These are phyloP conservation scores for Prenolepis imparis DNA, from an alignment of 2,888 invertebrate species.

Conservation along the genomic window DNA sequence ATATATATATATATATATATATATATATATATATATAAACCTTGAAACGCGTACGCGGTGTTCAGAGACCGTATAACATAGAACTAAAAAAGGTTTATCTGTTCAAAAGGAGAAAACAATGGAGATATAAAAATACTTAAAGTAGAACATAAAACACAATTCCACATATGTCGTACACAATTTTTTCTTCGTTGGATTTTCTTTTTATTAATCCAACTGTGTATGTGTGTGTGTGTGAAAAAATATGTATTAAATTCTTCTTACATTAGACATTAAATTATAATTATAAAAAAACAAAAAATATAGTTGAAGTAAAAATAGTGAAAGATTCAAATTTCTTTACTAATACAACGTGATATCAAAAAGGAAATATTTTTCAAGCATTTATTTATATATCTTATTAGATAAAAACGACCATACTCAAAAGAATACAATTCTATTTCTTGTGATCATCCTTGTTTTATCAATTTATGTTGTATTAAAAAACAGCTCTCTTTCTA, in stretches of 20 bases:
- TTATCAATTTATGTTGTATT: background rate
- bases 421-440: background rate
- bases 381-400: background rate
- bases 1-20: too few relatives aligned
- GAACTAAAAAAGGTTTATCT: conserved; percentile 10
- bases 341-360: background rate
- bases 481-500: background rate
- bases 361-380: background rate
- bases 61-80: background rate
- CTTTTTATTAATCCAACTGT: background rate
- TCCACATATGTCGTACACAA: background rate
- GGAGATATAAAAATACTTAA: background rate
- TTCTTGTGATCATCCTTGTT: background rate
- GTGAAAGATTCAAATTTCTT: background rate
- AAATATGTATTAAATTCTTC: background rate
- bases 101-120: background rate
- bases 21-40: background rate
- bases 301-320: background rate
- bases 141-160: background rate
- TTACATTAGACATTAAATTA: background rate
- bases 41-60: background rate
- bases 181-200: background rate
- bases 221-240: too few relatives aligned
- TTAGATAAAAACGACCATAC: background rate
- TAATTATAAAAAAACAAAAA: background rate